These are phyloP conservation scores for Metopolophium dirhodum DNA, from an alignment of 1,140 invertebrate genomes.

Conservation along the genomic window DNA sequence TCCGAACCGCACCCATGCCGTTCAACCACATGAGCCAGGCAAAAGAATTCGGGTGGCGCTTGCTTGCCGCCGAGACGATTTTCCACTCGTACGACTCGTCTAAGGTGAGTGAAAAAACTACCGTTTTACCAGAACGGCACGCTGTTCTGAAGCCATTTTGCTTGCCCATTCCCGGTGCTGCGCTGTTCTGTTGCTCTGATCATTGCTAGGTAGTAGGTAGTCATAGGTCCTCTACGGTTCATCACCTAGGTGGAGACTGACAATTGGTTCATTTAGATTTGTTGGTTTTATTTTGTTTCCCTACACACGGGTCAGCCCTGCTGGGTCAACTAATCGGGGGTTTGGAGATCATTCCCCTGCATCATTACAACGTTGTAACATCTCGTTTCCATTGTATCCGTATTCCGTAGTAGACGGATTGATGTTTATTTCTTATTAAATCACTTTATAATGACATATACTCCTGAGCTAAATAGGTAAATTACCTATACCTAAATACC, in stretches of 20 bases:
- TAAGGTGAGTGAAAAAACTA: background rate
- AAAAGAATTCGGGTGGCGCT: background rate
- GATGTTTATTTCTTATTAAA: background rate
- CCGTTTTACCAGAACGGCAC: background rate
- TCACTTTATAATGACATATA: background rate
- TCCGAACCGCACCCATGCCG: background rate
- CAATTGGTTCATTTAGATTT: background rate
- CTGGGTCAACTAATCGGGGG: too few relatives aligned
- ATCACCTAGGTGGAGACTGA: background rate
- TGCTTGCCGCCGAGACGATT: background rate
- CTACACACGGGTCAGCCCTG: too few relatives aligned
- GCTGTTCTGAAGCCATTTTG: background rate
- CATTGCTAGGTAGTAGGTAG: background rate
- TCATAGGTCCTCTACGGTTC: background rate
- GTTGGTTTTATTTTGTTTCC: background rate
- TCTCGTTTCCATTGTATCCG: too few relatives aligned
- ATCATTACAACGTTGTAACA: too few relatives aligned
- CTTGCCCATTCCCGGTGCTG: background rate
- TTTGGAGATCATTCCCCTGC: too few relatives aligned
- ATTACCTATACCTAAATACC: background rate
- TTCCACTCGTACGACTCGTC: background rate
- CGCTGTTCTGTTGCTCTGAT: background rate
- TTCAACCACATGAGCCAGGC: background rate
- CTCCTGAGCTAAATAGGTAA: background rate
- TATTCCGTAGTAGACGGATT: too few relatives aligned